These are phyloP conservation scores for Cotesia glomerata DNA, from an alignment of 1,140 invertebrate species.

Conservation along the genomic window DNA sequence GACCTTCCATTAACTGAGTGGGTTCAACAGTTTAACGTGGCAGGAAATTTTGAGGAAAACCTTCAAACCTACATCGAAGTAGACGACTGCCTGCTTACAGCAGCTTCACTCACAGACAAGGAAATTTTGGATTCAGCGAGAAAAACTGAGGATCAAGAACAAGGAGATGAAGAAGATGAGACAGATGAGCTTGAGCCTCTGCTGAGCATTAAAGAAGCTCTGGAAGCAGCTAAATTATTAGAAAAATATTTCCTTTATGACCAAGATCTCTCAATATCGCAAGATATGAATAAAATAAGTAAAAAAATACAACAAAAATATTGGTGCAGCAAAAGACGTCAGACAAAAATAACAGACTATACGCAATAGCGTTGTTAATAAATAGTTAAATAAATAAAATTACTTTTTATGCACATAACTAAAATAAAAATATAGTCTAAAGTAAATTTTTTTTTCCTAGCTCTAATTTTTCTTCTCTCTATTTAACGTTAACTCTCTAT, in stretches of 20 bases:
- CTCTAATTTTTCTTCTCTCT: too few species aligned
- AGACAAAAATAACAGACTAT: not conserved
- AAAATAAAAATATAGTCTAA: too few species aligned
- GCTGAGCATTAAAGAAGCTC: not conserved
- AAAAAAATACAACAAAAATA: conserved; percentile 1
- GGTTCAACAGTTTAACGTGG: not conserved
- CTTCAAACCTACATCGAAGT: conserved; percentile 1
- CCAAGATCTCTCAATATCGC: not conserved
- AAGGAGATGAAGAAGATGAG: not conserved
- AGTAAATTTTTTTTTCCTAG: too few species aligned
- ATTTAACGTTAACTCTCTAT: too few species aligned
- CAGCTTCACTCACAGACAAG: not conserved
- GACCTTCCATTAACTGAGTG: not conserved
- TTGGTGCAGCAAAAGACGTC: not conserved
- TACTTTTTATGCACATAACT: not conserved
- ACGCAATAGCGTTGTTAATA: not conserved
- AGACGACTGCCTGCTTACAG: not conserved
- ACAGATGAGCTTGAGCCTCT: not conserved
- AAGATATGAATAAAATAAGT: not conserved
- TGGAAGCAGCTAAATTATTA: not conserved
- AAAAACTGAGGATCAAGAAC: not conserved
- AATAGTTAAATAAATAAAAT: not conserved
- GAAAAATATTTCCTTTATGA: not conserved
- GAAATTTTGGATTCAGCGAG: not conserved
- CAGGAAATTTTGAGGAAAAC: not conserved